Evolutionary conservation across 1,140 invertebrate genomes (phyloP), one percentile per base, ranked within the genome.

Genomic region (Acromyrmex echinatior): DNA sequence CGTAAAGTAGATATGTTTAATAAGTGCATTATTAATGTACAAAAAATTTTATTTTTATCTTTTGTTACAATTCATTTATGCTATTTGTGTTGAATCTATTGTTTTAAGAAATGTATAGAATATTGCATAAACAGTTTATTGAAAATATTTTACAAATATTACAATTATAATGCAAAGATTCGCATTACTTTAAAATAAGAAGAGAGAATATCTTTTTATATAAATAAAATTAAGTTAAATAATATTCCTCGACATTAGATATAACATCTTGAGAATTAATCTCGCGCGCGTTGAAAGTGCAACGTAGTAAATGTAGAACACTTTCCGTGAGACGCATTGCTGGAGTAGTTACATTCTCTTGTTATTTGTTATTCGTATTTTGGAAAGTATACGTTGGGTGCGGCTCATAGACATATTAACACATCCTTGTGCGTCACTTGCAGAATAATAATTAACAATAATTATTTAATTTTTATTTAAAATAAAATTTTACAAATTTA

Each of bases 331-430:
- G 73, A 62, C 45, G 68, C 45, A 60, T 81, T 81, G 39, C 39
- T 16, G 16, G 12, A 56, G 62, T 28, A 62, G 31, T 45, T 28
- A 45, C 62, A 12, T 66, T 86, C 66, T 90, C 78, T 86, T 90
- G 86, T 90, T 91, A 87, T 60, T 91, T 91, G 71, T 91, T 91
- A 82, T 53, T 91, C 88, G 80, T 73, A 71, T 90, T 91, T 91
- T 91, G 90, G 90, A 91, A 91, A 91, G 90, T 56, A 78, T 18
- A 39, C 14, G 21, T 60, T 81, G 45, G 81, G 86, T 62, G 86
- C 21, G 86, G 76, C 62, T 73, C 31, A 39, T 10, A 87, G 45
- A 28, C 3, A n/a, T 14, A 39, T 87, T 73, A 21, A 35, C 10
- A 51, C n/a, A 51, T 76, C n/a, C 51, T 49, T 28, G 63, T 2